Conservation (phyloP, 2,797 vertebrate genomes). For the Characodon lateralis region DNA sequence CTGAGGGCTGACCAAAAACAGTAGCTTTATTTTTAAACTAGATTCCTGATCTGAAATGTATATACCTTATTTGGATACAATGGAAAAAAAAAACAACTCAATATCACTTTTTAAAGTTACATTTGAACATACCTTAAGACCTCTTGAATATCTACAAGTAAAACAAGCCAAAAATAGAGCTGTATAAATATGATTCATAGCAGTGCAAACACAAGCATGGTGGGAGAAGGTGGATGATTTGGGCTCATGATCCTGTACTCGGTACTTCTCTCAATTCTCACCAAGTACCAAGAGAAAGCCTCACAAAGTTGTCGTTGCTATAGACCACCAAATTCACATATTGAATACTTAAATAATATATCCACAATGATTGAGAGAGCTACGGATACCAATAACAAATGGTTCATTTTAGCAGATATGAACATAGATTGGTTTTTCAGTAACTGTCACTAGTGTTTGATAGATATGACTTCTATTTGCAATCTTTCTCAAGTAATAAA, state of each 20-base stretch:
- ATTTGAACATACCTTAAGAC: not conserved
- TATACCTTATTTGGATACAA: no score
- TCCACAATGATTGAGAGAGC: not conserved
- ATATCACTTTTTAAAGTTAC: not conserved
- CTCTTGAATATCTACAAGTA: not conserved
- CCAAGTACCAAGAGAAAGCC: not conserved
- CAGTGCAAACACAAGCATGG: not conserved
- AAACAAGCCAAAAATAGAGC: not conserved
- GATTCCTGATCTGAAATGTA: not conserved
- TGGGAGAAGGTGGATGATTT: not conserved
- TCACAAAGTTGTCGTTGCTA: not conserved
- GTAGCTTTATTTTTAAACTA: not conserved
- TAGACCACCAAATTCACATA: no score
- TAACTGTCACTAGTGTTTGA: no score
- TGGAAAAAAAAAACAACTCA: not conserved
- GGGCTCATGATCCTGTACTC: not conserved
- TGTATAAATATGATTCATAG: not conserved
- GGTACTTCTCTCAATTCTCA: not conserved
- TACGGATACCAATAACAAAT: not conserved
- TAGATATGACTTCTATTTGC: not conserved
- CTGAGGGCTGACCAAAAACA: no score
- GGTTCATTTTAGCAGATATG: not conserved
- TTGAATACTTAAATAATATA: not conserved
- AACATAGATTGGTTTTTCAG: not conserved
- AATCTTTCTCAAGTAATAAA: not conserved